Evolutionary conservation across 1,140 invertebrate species (phyloP), one percentile per base, ranked within the genome.

Genomic region (Neoseiulus cucumeris): DNA sequence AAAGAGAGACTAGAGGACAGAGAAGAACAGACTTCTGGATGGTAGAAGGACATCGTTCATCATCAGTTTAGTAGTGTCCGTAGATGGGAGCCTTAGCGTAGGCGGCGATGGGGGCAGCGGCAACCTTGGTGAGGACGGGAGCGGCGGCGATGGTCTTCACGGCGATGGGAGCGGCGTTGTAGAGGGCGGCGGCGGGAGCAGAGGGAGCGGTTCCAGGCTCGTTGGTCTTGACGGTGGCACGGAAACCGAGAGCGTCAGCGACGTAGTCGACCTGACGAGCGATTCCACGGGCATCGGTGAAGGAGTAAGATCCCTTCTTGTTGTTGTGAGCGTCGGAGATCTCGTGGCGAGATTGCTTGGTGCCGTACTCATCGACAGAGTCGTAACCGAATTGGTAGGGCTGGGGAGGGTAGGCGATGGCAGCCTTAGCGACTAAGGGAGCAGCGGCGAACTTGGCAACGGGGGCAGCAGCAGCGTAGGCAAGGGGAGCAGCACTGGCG

Each of bases 261-360:
- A 41, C 33, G 22, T 65, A 65, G 22, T 65, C 64, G 1, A 65
- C 64, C 22, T 65, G 42, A 59, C 51, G 51, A 6, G 33, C 68
- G 9, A 59, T 25, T 5, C 51, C 51, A 20, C 33, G 51, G 22
- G 51, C 51, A 25, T 59, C 51, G 33, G 14, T 18, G 51, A 59
- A 59, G 14, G 51, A 59, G 51, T 59, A 59, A 14, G 51, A 59
- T 22, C 51, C 51, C 20, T 59, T 59, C 51, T 59, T 59, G 51
- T 59, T 59, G 51, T 59, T 59, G 51, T 59, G 14, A 20, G 25
- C 51, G 33, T 59, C 51, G 51, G 51, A 59, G 33, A 59, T 20
- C 51, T 59, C 51, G 51, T 59, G 51, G 51, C 51, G 51, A 33
- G 51, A 59, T 33, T 59, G 51, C 22, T 59, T 59, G 51, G 51